phyloP scores from a whole-genome alignment of 2,888 invertebrate genomes.

The Rosalia funebris region DNA sequence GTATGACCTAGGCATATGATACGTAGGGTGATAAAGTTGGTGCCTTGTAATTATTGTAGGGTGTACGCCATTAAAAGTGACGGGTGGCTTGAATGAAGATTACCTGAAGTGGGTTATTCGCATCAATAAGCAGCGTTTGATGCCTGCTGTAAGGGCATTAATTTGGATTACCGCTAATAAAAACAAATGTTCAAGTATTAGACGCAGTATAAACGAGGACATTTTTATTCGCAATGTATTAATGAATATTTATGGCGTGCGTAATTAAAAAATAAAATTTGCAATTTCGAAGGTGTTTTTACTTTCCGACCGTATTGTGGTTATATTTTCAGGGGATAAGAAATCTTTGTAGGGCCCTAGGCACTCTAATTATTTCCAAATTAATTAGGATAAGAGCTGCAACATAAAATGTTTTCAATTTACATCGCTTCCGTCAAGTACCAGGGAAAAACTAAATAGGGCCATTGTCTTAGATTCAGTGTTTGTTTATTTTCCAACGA shows the following conservation, averaged over 20 bases:
- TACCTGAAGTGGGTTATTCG: conserved; percentile 31
- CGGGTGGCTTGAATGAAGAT: conserved; percentile 27
- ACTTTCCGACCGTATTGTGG: not conserved
- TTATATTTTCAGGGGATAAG: not conserved
- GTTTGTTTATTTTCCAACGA: too few relatives aligned
- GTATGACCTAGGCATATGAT: conserved; percentile 14
- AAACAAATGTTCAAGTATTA: conserved; percentile 45
- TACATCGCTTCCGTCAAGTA: too few relatives aligned
- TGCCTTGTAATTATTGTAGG: conserved; percentile 21
- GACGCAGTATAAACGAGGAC: conserved; percentile 26
- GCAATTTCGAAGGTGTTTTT: not conserved
- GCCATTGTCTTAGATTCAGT: too few relatives aligned
- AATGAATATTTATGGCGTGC: conserved; percentile 29
- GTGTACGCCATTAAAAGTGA: conserved; percentile 25
- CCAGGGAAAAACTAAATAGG: too few relatives aligned
- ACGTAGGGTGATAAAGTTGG: conserved; percentile 21
- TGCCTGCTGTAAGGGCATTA: conserved; percentile 37
- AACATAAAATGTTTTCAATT: not conserved
- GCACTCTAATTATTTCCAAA: not conserved
- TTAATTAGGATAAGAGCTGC: conserved; percentile 12
- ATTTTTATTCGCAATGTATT: conserved; percentile 27
- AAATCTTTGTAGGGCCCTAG: not conserved
- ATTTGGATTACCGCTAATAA: conserved; percentile 45
- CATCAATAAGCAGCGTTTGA: conserved; percentile 31
- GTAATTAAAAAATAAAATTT: conserved; percentile 24